Evolutionary conservation across 1,140 invertebrate genomes (phyloP).

Genomic region (Coenobita brevimanus): DNA sequence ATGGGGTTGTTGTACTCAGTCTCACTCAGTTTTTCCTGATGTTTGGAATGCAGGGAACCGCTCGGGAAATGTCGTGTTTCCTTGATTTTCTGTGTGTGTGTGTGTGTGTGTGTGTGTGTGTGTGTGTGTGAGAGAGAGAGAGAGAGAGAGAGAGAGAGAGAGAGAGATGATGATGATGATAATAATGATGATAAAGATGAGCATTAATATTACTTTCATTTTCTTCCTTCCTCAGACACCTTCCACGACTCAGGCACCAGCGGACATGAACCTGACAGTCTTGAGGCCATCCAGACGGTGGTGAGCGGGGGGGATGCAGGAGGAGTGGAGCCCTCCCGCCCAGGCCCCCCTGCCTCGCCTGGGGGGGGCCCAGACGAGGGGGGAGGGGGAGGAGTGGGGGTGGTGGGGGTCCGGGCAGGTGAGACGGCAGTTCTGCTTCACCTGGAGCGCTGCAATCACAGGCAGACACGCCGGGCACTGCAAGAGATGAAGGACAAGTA

Average conservation of each 20-base stretch:
- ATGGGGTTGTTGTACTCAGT: no score
- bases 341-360: background rate
- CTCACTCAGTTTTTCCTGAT: no score
- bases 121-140: no score
- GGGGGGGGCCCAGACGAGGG: conserved; percentile 1
- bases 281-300: conserved; percentile 69
- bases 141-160: no score
- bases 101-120: no score
- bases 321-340: conserved; percentile 41
- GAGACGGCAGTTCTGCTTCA: conserved; percentile 71
- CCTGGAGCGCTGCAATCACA: conserved; percentile 71
- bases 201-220: no score
- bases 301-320: conserved; percentile 49
- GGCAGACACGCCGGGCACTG: conserved; percentile 69
- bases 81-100: no score
- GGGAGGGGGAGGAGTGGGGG: conserved; percentile 1
- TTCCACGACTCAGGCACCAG: conserved; percentile 69
- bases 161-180: no score
- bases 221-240: conserved; percentile 52
- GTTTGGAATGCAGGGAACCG: no score
- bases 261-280: conserved; percentile 69
- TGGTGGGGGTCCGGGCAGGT: background rate
- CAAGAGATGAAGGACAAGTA: no score
- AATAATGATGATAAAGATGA: no score
- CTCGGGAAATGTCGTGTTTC: no score